Evolutionary conservation across 2,797 vertebrate genomes (phyloP).

Genomic region (Takifugu ocellatus): DNA sequence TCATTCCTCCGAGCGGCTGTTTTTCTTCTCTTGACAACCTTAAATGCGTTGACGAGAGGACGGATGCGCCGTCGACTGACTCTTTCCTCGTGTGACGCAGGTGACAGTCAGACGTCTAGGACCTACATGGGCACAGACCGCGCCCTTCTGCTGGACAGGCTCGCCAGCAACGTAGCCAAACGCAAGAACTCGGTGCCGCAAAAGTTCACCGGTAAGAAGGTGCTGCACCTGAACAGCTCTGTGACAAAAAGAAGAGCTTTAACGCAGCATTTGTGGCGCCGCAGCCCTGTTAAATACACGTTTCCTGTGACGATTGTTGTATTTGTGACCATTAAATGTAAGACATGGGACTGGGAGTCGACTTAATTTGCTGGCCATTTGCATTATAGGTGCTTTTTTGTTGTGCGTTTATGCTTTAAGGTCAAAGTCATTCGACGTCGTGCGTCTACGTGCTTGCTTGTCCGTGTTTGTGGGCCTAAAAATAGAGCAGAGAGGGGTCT

Average conservation of each 20-base stretch:
- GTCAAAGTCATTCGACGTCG: slow-evolving; percentile 22
- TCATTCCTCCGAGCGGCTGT: slow-evolving; percentile 16
- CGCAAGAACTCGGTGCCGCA: slow-evolving; percentile 96
- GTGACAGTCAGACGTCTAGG: slow-evolving; percentile 80
- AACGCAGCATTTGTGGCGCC: no score
- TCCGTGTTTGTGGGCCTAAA: slow-evolving; percentile 48
- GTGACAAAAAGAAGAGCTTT: no score
- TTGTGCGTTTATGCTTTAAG: slow-evolving; percentile 19
- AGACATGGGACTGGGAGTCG: no score
- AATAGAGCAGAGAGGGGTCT: slow-evolving; percentile 49
- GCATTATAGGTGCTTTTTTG: slow-evolving; percentile 26
- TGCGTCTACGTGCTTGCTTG: slow-evolving; percentile 46
- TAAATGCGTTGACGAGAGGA: slow-evolving; percentile 6
- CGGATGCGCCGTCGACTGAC: slow-evolving; percentile 5
- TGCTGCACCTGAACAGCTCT: not conserved
- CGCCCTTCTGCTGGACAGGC: slow-evolving; percentile 88
- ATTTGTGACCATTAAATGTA: no score
- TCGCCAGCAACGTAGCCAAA: slow-evolving; percentile 95
- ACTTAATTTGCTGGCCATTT: no score
- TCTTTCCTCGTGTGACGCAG: slow-evolving; percentile 23
- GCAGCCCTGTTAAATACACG: no score
- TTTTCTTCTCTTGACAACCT: slow-evolving; percentile 7
- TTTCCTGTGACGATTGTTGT: no score
- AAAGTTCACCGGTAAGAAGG: slow-evolving; percentile 91
- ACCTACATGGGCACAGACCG: slow-evolving; percentile 88